Evolutionary conservation across 2,797 vertebrate genomes (phyloP).

Genomic region (Sebastiscus tertius): DNA sequence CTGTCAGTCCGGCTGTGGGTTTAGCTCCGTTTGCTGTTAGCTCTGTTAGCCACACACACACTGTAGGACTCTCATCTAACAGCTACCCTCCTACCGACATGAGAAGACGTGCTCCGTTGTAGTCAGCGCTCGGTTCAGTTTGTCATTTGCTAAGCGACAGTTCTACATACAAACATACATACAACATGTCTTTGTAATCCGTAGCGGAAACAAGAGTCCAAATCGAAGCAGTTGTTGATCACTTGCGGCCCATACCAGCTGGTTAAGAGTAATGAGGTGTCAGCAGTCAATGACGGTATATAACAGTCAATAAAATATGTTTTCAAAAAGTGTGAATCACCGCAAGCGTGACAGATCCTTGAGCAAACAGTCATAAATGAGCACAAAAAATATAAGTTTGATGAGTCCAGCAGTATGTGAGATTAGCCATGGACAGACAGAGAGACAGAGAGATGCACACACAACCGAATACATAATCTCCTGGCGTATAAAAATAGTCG

Average conservation of each 20-base stretch:
- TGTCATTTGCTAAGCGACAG: too few relatives aligned
- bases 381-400: neutral
- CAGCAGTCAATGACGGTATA: neutral
- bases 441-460: neutral
- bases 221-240: neutral
- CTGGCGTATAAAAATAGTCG: neutral
- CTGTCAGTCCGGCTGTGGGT: too few relatives aligned
- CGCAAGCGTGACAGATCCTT: neutral
- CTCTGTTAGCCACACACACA: too few relatives aligned
- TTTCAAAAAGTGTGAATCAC: neutral
- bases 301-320: neutral
- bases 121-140: too few relatives aligned
- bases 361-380: neutral
- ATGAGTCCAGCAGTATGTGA: neutral
- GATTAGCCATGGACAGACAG: neutral
- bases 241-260: neutral
- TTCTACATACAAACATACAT: neutral
- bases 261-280: neutral
- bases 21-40: too few relatives aligned
- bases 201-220: too few relatives aligned
- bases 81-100: too few relatives aligned
- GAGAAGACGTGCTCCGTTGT: too few relatives aligned
- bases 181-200: too few relatives aligned
- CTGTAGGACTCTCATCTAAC: too few relatives aligned
- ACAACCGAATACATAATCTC: neutral